Base-by-base conservation (phyloP, 2,113 vertebrate genomes). In the Recurvirostra avosetta region DNA sequence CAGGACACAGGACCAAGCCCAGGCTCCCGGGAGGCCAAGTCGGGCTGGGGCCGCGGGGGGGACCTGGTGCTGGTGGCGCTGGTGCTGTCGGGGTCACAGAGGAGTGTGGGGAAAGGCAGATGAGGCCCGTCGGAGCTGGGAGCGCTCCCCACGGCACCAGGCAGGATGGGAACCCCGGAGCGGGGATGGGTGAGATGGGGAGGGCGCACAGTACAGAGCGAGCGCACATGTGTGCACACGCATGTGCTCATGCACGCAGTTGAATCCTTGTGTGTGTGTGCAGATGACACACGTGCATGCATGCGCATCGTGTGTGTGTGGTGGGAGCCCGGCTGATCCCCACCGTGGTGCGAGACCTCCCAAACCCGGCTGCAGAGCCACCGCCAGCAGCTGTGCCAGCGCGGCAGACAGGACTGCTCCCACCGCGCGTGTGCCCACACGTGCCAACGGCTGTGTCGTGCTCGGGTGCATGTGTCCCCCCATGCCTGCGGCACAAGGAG, bases 71-170 rank as follows among this genome's bases (percentile, higher is more conserved):
- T 34, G 65, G 49, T 17, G 49, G 20, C 32, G 61, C 17, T 21
- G 41, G 59, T 9, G 11, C 65, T 8, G 18, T 3, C 34, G 23
- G 40, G 62, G 17, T 23, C 38, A 41, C 30, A 9, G 29, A 9
- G 65, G 23, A 15, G 40, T 3, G 17, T 8, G 20, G 38, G 63
- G 22, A 58, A 29, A 9, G 12, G 21, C 11, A 53, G 47, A 26
- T 0, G 4, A 40, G 16, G 8, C 29, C 75, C 4, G 0, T 13
- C 25, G 62, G 93, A 91, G 56, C 67, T 9, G 5, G 66, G 75
- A 53, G 43, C 1, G 2, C n/a, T 75, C 56, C 11, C 11, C 12
- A 1, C 0, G 0, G 19, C 25, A 75, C 8, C 0, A 1, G 23
- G 26, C 56, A 53, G 49, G 47, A 36, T 3, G 0, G 52, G 49